Evolutionary conservation across 2,888 invertebrate genomes (phyloP).

Genomic region (Eustalomyia histrio): DNA sequence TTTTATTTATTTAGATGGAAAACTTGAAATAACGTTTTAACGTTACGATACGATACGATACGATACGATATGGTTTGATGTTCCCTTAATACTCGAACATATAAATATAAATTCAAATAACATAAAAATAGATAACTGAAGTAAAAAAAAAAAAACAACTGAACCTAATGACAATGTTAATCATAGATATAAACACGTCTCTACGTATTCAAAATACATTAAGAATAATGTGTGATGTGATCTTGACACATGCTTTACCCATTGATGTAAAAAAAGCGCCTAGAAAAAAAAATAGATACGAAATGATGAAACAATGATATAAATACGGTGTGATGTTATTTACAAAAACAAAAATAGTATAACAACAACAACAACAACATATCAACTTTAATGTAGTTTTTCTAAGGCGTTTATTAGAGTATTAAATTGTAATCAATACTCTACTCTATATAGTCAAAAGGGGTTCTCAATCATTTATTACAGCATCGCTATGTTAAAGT

Average conservation of each 20-base stretch:
- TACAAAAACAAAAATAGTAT: conserved; percentile 12
- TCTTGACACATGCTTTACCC: conserved; percentile 54
- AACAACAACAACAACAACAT: conserved; percentile 8
- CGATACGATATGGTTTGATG: background rate
- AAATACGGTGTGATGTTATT: conserved; percentile 40
- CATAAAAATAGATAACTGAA: conserved; percentile 17
- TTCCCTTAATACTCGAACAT: background rate
- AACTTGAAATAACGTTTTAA: background rate
- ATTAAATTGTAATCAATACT: conserved; percentile 59
- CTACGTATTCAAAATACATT: conserved; percentile 4
- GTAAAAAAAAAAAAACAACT: background rate
- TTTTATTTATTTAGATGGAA: background rate
- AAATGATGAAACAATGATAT: conserved; percentile 24
- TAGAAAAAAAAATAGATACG: conserved; percentile 5
- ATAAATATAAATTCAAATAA: conserved; percentile 32
- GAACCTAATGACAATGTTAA: conserved; percentile 48
- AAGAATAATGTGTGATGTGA: conserved; percentile 44
- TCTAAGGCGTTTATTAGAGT: conserved; percentile 54
- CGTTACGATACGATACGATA: background rate
- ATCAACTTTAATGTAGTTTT: conserved; percentile 48
- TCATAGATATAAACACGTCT: conserved; percentile 23
- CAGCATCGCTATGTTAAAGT: no score
- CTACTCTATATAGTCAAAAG: background rate
- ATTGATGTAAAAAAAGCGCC: conserved; percentile 9
- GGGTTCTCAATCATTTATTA: background rate